Percentiles rank a stretch among this genome's conserved stretches.
Conservation (phyloP, 2,113 vertebrate species). For the Odontesthes bonariensis region DNA sequence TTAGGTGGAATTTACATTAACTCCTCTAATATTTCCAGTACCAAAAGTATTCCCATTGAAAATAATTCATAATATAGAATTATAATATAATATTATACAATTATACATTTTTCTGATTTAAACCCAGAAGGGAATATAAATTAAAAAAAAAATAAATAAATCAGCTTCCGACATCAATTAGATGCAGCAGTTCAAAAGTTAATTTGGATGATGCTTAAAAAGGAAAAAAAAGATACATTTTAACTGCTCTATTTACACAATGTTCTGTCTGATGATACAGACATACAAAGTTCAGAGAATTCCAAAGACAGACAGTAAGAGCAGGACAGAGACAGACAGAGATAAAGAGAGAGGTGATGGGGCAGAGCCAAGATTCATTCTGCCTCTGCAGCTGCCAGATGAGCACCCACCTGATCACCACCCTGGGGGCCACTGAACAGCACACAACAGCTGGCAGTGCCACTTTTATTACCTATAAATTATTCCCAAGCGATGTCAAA, state of each 20-base stretch:
- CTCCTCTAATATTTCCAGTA: no score
- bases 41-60: no score
- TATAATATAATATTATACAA: no score
- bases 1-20: no score
- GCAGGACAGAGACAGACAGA: not conserved
- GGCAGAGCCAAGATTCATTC: slow-evolving; percentile 42
- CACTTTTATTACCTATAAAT: slow-evolving; percentile 61
- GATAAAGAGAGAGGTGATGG: slow-evolving; percentile 19
- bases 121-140: no score
- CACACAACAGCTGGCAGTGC: slow-evolving; percentile 63
- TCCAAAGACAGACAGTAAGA: not conserved
- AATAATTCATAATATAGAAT: no score
- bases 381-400: slow-evolving; percentile 56
- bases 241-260: no score
- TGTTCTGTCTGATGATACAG: not conserved
- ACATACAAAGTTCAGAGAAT: not conserved
- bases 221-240: no score
- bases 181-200: not conserved
- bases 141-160: not conserved
- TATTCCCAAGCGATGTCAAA: slow-evolving; percentile 61
- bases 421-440: slow-evolving; percentile 42
- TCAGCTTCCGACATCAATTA: not conserved
- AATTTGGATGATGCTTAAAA: not conserved
- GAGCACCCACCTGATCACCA: slow-evolving; percentile 66
- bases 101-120: no score